Conservation (phyloP, 2,888 invertebrate genomes). For the Tenodera sinensis region DNA sequence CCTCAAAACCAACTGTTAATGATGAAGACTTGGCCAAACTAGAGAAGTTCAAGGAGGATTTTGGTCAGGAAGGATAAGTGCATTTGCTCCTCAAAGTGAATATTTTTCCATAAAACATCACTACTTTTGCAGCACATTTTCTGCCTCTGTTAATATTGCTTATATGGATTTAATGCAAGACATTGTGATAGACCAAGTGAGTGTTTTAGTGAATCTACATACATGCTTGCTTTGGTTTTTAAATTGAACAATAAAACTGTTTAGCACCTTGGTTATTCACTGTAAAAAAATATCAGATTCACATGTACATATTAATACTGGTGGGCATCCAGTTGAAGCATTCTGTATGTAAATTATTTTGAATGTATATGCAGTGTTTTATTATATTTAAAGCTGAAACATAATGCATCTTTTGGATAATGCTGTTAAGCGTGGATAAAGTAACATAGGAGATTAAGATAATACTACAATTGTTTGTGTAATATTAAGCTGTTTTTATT, state of each 20-base stretch:
- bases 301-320: background rate
- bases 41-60: slow-evolving; percentile 94
- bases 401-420: background rate
- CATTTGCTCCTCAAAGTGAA: background rate
- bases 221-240: background rate
- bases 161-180: background rate
- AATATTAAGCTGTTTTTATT: background rate
- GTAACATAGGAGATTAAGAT: background rate
- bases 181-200: background rate
- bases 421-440: background rate
- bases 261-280: background rate
- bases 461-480: background rate
- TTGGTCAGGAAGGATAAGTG: slow-evolving; percentile 92
- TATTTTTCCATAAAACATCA: background rate
- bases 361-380: background rate
- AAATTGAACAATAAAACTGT: background rate
- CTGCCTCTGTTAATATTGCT: background rate
- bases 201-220: background rate
- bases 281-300: background rate
- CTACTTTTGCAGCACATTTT: background rate
- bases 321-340: background rate
- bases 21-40: slow-evolving; percentile 91
- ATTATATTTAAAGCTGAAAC: background rate
- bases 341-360: background rate
- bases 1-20: slow-evolving; percentile 96